Conservation (phyloP, 2,113 vertebrate species). For the Toxotes jaculatrix region DNA sequence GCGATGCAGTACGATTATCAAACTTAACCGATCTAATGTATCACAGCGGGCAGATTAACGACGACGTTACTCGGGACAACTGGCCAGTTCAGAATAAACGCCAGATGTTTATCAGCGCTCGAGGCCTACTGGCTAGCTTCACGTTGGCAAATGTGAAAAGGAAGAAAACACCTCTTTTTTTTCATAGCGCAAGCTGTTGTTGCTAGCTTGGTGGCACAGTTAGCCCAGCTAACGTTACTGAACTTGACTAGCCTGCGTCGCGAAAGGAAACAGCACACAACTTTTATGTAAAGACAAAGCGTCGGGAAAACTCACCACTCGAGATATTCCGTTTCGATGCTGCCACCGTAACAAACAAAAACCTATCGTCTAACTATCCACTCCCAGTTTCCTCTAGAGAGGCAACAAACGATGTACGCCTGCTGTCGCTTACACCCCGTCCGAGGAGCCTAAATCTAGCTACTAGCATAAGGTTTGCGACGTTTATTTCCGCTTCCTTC, state of each 20-base stretch:
- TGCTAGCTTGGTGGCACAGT: conserved; percentile 60
- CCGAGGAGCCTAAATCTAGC: conserved; percentile 66
- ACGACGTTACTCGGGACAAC: not conserved
- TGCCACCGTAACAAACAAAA: conserved; percentile 27
- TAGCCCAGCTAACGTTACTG: conserved; percentile 56
- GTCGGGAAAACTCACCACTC: conserved; percentile 73
- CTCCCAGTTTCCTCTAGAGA: conserved; percentile 57
- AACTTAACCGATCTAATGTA: conserved; percentile 26
- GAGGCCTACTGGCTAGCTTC: conserved; percentile 42
- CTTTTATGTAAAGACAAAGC: conserved; percentile 23
- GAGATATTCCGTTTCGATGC: conserved; percentile 46
- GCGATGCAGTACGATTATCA: conserved; percentile 45
- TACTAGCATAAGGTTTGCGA: conserved; percentile 66
- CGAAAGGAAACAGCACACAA: conserved; percentile 45
- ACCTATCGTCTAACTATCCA: conserved; percentile 34
- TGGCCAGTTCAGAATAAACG: not conserved
- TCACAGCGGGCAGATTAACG: not conserved
- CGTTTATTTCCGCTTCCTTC: conserved; percentile 84
- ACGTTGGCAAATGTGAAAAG: conserved; percentile 55
- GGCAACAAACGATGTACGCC: conserved; percentile 44
- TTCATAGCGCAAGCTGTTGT: conserved; percentile 63
- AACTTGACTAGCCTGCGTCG: conserved; percentile 66
- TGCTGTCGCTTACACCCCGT: conserved; percentile 61
- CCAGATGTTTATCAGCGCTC: not conserved
- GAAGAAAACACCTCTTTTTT: conserved; percentile 70